phyloP scores from a whole-genome alignment of 2,888 invertebrate genomes.

The Cantharis nigra region DNA sequence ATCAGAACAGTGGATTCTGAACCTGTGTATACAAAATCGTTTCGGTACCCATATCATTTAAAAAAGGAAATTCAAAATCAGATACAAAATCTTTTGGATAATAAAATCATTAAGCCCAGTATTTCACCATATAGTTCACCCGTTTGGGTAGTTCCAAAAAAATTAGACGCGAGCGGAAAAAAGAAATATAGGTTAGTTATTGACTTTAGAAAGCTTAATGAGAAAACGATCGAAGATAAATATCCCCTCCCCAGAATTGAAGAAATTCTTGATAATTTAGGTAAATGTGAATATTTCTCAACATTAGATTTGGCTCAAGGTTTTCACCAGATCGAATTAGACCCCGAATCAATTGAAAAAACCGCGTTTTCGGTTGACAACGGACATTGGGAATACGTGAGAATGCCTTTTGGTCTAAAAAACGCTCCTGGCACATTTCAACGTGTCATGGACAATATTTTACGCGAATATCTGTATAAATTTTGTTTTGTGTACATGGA shows the following conservation, averaged over 20 bases:
- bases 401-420: background rate
- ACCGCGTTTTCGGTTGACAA: background rate
- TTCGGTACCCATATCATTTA: background rate
- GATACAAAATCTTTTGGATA: background rate
- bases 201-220: background rate
- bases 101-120: background rate
- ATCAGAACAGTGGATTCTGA: constrained; percentile 5
- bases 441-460: constrained; percentile 13
- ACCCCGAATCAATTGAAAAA: background rate
- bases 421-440: constrained; percentile 7
- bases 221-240: background rate
- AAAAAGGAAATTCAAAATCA: constrained; percentile 2
- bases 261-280: background rate
- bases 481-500: constrained; percentile 36
- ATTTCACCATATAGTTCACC: background rate
- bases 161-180: background rate
- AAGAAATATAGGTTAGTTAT: background rate
- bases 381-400: background rate
- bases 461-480: constrained; percentile 16
- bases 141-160: background rate
- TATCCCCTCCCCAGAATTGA: background rate
- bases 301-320: background rate
- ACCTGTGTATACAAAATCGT: background rate
- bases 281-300: background rate
- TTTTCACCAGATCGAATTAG: background rate